Base-by-base conservation (phyloP, 2,888 invertebrate genomes). In the Nomada flava region DNA sequence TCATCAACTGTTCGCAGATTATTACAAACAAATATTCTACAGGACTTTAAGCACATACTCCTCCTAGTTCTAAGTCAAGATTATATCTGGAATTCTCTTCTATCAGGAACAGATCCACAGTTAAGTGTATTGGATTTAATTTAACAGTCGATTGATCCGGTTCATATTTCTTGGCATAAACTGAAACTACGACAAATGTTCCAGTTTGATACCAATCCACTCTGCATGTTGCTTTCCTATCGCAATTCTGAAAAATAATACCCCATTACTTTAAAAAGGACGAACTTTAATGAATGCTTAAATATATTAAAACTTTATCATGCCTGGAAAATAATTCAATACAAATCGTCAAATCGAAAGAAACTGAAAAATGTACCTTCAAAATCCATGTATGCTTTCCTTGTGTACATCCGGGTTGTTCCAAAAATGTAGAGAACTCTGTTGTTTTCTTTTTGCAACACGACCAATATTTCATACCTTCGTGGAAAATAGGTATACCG, bases 161-260 rank as follows among this genome's bases (percentile, higher is more conserved):
- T 88, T 98, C 96, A 91, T 98, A 97, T 88, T 97, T 96, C 94
- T 99, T 99, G 0, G 98, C 97, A 94, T 98, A 99, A 62, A 99
- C 95, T 53, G 98, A 97, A 67, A 99, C 96, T 79, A 97, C 97
- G 0, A 99, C 97, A 92, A 96, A 95, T 0, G 96, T 95, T 0
- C 96, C 96, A 0, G 99, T 99, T 94, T 99, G 99, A 94, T 99
- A 98, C 97, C 98, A 98, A 93, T 99, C 99, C 95, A 97, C 96
- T 36, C 98, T 96, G 92, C 99, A 99, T 77, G 96, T 95, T 0
- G 96, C 94, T 7, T 94, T 94, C 64, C 90, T 95, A 67, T 95
- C 94, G 3, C 94, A 90, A 83, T 95, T 94, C 96, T 96, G 90
- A 94, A 94, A 84, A 20, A 59, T 7, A 52, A 72, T 29, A 71